These are phyloP conservation scores for Melikaiella ostensackeni DNA, from an alignment of 2,888 invertebrate species.

Conservation along the genomic window DNA sequence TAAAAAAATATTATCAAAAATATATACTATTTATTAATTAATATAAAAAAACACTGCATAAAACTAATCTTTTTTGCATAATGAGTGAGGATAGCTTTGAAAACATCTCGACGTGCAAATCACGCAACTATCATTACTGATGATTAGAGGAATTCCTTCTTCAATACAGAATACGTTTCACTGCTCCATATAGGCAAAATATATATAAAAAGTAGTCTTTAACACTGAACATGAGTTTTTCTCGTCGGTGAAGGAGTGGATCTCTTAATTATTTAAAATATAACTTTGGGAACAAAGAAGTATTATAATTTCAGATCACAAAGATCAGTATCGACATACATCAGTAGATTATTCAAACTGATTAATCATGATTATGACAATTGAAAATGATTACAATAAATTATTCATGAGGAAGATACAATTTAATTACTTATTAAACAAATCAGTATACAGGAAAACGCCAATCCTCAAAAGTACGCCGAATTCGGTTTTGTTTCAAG, in stretches of 20 bases:
- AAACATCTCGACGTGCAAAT: slow-evolving; percentile 1
- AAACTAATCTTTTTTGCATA: neutral
- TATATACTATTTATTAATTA: too few relatives aligned
- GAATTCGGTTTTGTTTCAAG: too few relatives aligned
- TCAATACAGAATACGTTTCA: neutral
- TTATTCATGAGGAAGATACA: neutral
- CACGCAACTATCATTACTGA: neutral
- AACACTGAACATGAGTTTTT: too few relatives aligned
- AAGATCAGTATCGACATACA: neutral
- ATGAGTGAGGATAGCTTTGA: neutral
- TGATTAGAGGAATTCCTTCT: neutral
- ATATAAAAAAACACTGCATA: too few relatives aligned
- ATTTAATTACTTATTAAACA: neutral
- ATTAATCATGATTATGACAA: neutral
- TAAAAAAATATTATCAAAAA: too few relatives aligned
- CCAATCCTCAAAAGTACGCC: too few relatives aligned
- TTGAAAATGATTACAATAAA: neutral
- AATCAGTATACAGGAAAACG: neutral
- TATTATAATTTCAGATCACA: too few relatives aligned
- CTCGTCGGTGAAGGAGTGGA: too few relatives aligned
- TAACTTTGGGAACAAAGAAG: too few relatives aligned
- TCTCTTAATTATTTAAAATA: too few relatives aligned
- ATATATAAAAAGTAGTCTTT: too few relatives aligned
- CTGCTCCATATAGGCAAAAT: too few relatives aligned
- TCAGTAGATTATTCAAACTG: neutral